Evolutionary conservation across 2,797 vertebrate genomes (phyloP).

Genomic region (Oreochromis grahami): DNA sequence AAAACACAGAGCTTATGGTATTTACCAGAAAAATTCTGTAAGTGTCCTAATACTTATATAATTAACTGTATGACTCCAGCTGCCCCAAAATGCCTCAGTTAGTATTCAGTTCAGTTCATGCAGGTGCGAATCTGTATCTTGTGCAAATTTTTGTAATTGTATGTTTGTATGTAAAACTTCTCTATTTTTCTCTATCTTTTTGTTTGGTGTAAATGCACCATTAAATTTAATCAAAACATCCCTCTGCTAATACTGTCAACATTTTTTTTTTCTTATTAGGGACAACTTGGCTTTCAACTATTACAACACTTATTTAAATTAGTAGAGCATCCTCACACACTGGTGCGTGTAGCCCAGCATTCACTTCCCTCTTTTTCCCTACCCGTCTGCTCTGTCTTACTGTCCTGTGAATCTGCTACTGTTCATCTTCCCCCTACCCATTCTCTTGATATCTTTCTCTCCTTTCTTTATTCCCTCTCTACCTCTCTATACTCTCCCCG

Average conservation of each 20-base stretch:
- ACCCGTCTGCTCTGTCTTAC: neutral
- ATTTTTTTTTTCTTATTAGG: neutral
- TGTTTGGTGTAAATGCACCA: neutral
- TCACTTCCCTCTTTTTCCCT: neutral
- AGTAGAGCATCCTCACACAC: neutral
- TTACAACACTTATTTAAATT: neutral
- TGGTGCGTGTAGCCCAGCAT: neutral
- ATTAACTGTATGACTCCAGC: neutral
- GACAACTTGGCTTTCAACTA: neutral
- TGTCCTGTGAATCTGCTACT: neutral
- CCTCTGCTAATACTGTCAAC: neutral
- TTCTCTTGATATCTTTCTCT: slow-evolving; percentile 35
- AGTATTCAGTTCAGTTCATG: neutral
- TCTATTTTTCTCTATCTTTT: too few species aligned
- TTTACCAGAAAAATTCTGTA: neutral
- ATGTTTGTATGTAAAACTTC: neutral
- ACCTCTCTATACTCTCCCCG: neutral
- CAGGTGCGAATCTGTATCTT: neutral
- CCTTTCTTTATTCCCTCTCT: slow-evolving; percentile 1
- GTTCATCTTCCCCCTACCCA: neutral
- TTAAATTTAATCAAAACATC: neutral
- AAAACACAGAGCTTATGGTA: neutral
- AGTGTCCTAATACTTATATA: neutral
- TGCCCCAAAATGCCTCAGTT: neutral
- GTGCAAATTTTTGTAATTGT: neutral